Percentiles rank a stretch among this genome's conserved stretches.
phyloP scores from a whole-genome alignment of 2,888 invertebrate species.

The Rhamnusium bicolor region DNA sequence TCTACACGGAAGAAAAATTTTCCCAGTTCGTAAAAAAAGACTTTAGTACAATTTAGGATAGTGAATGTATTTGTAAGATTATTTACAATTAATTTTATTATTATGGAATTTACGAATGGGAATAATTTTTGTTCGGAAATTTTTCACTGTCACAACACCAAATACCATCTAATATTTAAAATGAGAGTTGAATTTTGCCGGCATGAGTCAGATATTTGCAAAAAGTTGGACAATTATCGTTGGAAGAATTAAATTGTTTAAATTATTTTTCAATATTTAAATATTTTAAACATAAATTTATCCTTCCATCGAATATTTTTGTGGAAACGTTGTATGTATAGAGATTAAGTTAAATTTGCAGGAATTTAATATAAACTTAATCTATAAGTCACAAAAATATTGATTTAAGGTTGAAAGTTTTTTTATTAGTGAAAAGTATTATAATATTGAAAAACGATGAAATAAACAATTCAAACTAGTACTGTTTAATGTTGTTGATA shows the following conservation, averaged over 20 bases:
- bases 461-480: constrained; percentile 72
- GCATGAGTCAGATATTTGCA: constrained; percentile 51
- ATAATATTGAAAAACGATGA: constrained; percentile 71
- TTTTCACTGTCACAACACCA: constrained; percentile 36
- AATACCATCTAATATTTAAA: constrained; percentile 39
- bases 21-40: constrained; percentile 31
- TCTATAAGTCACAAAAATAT: constrained; percentile 69
- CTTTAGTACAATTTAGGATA: constrained; percentile 48
- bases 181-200: constrained; percentile 24
- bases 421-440: constrained; percentile 72
- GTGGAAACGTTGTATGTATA: constrained; percentile 68
- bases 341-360: constrained; percentile 68
- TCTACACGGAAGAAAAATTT: constrained; percentile 30
- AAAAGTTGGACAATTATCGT: constrained; percentile 4
- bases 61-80: constrained; percentile 19
- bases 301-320: constrained; percentile 58
- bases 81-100: constrained; percentile 13
- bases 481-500: constrained; percentile 71
- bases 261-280: constrained; percentile 35
- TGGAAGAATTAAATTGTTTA: constrained; percentile 25
- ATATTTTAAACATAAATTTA: constrained; percentile 35
- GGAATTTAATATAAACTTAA: constrained; percentile 68
- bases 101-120: constrained; percentile 1
- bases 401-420: constrained; percentile 70
- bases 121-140: constrained; percentile 26